Evolutionary conservation across 2,888 invertebrate genomes (phyloP), one percentile per base, ranked within the genome.

Genomic region (Aspidiotus destructor): DNA sequence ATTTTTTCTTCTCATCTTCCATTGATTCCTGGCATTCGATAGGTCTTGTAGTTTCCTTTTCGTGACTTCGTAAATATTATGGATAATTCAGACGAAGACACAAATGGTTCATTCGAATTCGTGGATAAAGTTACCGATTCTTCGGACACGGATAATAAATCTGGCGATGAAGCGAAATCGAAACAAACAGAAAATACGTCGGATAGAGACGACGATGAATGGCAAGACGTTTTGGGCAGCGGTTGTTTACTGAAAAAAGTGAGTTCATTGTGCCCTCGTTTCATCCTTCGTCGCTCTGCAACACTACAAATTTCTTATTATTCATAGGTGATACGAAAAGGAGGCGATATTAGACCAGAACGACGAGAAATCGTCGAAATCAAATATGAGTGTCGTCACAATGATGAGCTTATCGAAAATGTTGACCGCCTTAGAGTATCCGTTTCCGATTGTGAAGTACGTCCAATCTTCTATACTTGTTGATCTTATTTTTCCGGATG

Each of bases 31-130:
- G 28, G 28, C 28, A n/a, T n/a, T n/a, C n/a, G n/a, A n/a, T n/a
- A n/a, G n/a, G n/a, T n/a, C 28, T 28, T 5, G 28, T 28, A 28
- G 28, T 28, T 28, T 28, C 28, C 28, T 28, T 3, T 28, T 28
- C 28, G 28, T 28, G 28, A 28, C 28, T 48, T 48, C 6, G 48
- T 13, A 48, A 3, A 5, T 28, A 17, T 42, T 42, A 64, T 57
- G 55, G 64, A 64, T 44, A 53, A 64, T 64, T 64, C 68, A 13
- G 68, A 68, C 44, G 68, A 68, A 61, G 68, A 68, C 54, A 68
- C 68, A 16, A 68, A 68, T 61, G 68, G 68, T 41, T 68, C 68
- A 15, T 68, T 68, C n/a, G 68, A 68, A 61, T 60, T 68, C 41
- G 61, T 68, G 16, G 68, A 68, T n/a, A 68, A 61, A 68, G 15